Evolutionary conservation across 2,113 vertebrate species (phyloP).

Genomic region (Laticauda laticaudata): DNA sequence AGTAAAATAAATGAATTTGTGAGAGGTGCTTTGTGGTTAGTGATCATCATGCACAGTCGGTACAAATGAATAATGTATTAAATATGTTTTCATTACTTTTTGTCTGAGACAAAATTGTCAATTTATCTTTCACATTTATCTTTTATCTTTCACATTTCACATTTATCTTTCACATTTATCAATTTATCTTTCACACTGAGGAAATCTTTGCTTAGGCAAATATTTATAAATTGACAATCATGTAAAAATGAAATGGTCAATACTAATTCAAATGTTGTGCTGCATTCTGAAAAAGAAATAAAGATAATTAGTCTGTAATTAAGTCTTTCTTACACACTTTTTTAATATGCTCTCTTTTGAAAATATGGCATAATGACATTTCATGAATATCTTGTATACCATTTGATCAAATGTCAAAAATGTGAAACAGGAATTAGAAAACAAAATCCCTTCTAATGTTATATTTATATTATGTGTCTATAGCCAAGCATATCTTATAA

Average conservation of each 20-base stretch:
- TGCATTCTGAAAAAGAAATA: constrained; percentile 60
- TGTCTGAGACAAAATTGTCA: constrained; percentile 65
- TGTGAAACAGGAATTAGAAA: not conserved
- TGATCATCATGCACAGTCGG: constrained; percentile 74
- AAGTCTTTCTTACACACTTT: constrained; percentile 46
- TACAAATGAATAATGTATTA: constrained; percentile 79
- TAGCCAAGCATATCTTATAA: not conserved
- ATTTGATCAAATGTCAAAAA: not conserved
- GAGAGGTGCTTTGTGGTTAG: constrained; percentile 59
- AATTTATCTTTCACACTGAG: constrained; percentile 71
- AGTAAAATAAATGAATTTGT: constrained; percentile 57
- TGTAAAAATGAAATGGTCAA: constrained; percentile 63
- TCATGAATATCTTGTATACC: constrained; percentile 8
- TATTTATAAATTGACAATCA: constrained; percentile 62
- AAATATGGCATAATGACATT: constrained; percentile 41
- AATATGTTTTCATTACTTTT: constrained; percentile 68
- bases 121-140: constrained; percentile 64
- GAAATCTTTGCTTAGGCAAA: constrained; percentile 70
- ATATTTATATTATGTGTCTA: not conserved
- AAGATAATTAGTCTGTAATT: constrained; percentile 65
- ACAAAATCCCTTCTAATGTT: not conserved
- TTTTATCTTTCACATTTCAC: constrained; percentile 63
- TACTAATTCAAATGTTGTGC: constrained; percentile 48
- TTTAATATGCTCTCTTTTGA: constrained; percentile 26
- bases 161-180: constrained; percentile 64